Evolutionary conservation across 2,888 invertebrate species (phyloP), one percentile per base, ranked within the genome.

Genomic region (Epicampocera succincta): DNA sequence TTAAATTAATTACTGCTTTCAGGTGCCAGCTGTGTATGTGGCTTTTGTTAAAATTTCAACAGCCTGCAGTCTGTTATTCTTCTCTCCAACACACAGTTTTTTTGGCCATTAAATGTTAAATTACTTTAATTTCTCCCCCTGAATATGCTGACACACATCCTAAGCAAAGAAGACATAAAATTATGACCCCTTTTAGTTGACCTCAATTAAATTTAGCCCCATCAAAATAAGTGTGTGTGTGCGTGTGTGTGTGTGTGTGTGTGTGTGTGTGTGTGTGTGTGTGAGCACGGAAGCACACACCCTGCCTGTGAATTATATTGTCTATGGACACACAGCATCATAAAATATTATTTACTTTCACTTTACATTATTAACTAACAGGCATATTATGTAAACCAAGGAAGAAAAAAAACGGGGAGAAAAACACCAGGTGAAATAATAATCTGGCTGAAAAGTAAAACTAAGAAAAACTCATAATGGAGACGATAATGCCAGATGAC

Each of bases 141-240:
- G 82, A 82, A 58, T 78, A 33, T 69, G 12, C 44, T 15, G 65
- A 2, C 29, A 40, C 17, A 19, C 17, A 12, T 42, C 17, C 15
- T 12, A 8, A 33, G 15, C 21, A 56, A 6, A 54, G 19, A 77
- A 46, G n/a, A 61, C 33, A 73, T 42, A 46, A 77, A 73, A 73
- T 58, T 58, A 42, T 82, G 77, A 82, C 74, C 78, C 73, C 78
- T 77, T 81, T 81, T 74, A 52, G 73, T 46, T 81, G 81, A 81
- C 77, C 81, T 81, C 81, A 81, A 81, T 77, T 81, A 81, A 63
- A 56, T 52, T 58, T 38, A 52, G 12, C 25, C 42, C 25, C 19
- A 2, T 12, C 15, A 21, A 38, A 15, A 66, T 42, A 2, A 25
- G 15, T 44, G 15, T 44, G 25, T 44, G 25, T 44, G 15, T 44